Evolutionary conservation across 2,113 vertebrate genomes (phyloP).

Genomic region (Polypterus bichir): DNA sequence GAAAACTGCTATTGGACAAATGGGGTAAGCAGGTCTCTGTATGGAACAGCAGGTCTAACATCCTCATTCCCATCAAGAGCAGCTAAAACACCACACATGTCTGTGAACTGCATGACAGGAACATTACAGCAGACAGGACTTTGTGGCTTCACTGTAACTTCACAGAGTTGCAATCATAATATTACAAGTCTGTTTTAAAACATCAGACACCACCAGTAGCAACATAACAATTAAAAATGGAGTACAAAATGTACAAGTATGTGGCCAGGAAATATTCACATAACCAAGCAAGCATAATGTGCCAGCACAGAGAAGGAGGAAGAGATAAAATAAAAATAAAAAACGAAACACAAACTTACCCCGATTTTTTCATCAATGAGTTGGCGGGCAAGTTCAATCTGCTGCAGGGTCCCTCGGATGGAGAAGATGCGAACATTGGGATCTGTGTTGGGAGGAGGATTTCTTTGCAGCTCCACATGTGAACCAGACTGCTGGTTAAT

Average conservation of each 20-base stretch:
- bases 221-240: constrained; percentile 7
- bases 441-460: constrained; percentile 88
- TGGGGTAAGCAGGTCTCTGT: too few relatives aligned
- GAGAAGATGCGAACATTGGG: constrained; percentile 85
- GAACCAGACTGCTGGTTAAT: constrained; percentile 97
- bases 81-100: too few relatives aligned
- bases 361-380: constrained; percentile 97
- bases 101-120: too few relatives aligned
- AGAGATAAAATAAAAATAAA: background rate
- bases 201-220: background rate
- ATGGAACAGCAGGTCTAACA: too few relatives aligned
- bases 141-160: too few relatives aligned
- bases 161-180: too few relatives aligned
- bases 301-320: constrained; percentile 7
- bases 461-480: constrained; percentile 90
- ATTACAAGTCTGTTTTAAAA: too few relatives aligned
- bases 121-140: too few relatives aligned
- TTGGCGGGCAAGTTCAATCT: constrained; percentile 86
- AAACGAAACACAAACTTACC: constrained; percentile 48
- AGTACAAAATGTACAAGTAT: background rate
- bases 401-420: constrained; percentile 81
- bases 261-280: background rate
- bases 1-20: too few relatives aligned
- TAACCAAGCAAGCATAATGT: background rate
- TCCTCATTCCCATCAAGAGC: too few relatives aligned